Percentiles rank a stretch among this genome's conserved stretches.
Conservation (phyloP, 2,797 vertebrate genomes). For the Mormyrops attenuatus region DNA sequence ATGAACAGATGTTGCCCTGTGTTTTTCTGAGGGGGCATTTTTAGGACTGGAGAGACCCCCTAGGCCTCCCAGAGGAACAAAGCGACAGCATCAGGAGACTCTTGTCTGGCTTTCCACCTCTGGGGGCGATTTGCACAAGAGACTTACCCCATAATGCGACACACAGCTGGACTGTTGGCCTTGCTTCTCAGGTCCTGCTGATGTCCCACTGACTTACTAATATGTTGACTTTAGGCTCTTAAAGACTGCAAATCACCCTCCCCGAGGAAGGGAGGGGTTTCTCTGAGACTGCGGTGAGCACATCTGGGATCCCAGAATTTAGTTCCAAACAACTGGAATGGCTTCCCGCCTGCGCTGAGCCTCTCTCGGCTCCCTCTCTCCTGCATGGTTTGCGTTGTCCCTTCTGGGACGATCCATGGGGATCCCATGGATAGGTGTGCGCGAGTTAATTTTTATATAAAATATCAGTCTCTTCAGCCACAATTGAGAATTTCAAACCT, state of each 20-base stretch:
- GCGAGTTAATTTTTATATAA: neutral
- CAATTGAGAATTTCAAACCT: neutral
- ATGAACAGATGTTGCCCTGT: slow-evolving; percentile 5
- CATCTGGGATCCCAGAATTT: slow-evolving; percentile 72
- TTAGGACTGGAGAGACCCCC: neutral
- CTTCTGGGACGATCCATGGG: neutral
- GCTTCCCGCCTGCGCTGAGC: slow-evolving; percentile 7
- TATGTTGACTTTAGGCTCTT: slow-evolving; percentile 31
- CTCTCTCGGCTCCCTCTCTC: neutral
- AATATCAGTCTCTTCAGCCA: neutral
- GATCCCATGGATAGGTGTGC: neutral
- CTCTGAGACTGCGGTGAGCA: slow-evolving; percentile 38
- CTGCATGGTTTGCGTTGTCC: slow-evolving; percentile 8
- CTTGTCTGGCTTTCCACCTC: neutral
- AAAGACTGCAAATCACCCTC: neutral
- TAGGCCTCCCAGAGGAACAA: neutral
- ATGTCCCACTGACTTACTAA: slow-evolving; percentile 6
- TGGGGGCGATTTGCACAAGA: neutral
- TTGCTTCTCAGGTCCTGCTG: slow-evolving; percentile 11
- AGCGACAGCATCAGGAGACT: neutral
- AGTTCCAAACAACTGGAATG: slow-evolving; percentile 65
- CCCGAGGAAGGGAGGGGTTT: slow-evolving; percentile 23
- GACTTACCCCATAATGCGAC: neutral
- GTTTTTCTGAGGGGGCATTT: neutral
- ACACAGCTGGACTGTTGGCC: slow-evolving; percentile 3